These are phyloP conservation scores for Laticauda colubrina DNA, from an alignment of 2,113 vertebrate species.

Conservation along the genomic window DNA sequence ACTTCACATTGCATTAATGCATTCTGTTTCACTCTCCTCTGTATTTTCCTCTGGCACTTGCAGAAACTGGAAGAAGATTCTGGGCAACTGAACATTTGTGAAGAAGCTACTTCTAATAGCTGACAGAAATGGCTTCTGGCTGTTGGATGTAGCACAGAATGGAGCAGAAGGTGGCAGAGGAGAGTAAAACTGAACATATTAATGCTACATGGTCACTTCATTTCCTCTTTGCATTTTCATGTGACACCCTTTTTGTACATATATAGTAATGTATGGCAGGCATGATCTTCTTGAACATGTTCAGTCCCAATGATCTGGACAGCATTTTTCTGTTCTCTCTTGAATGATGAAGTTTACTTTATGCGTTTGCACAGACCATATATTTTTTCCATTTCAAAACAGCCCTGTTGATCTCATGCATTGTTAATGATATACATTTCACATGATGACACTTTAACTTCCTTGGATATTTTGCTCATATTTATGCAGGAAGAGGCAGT, in stretches of 20 bases:
- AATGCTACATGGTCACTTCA: neutral
- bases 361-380: neutral
- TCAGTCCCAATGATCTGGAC: slow-evolving; percentile 4
- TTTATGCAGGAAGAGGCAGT: neutral
- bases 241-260: neutral
- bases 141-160: neutral
- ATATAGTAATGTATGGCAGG: neutral
- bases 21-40: neutral
- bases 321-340: neutral
- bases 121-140: neutral
- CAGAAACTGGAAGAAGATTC: neutral
- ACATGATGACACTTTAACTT: neutral
- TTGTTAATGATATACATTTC: neutral
- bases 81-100: neutral
- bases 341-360: neutral
- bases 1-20: neutral
- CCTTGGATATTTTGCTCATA: neutral
- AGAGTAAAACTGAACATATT: neutral
- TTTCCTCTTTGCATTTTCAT: neutral
- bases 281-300: neutral
- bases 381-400: neutral
- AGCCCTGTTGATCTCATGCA: neutral
- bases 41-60: neutral
- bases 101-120: neutral
- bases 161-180: neutral